Evolutionary conservation across 2,797 vertebrate species (phyloP), one percentile per base, ranked within the genome.

Genomic region (Mionectes olivaceus): DNA sequence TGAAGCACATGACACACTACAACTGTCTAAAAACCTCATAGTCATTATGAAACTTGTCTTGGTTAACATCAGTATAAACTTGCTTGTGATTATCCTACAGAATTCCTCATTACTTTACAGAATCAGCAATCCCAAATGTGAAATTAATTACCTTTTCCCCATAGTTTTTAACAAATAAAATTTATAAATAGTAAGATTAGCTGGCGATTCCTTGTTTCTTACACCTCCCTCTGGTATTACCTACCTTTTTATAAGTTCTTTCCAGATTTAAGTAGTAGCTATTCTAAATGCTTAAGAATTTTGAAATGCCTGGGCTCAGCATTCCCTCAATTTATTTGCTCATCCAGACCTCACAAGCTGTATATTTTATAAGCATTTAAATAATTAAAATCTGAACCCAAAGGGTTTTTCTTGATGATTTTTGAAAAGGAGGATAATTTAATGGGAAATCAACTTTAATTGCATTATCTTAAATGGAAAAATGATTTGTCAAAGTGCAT

Each of bases 371-470:
- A 92, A 94, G 35, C 30, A 92, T 65, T 89, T 93, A 95, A 96
- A 86, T 93, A 94, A 88, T 95, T 93, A 74, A 91, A 80, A 37
- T 44, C 92, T 94, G 49, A 96, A 93, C 44, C 75, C 92, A 28
- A 21, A 75, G 90, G 76, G 50, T 28, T 95, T 87, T 93, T 49
- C 39, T 75, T 93, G 43, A 60, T 95, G 68, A 49, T 79, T 94
- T 94, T 89, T 88, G 65, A 86, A 80, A 94, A 85, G 55, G 24
- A 30, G 19, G 23, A 80, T 33, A 91, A 86, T 92, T 92, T 94
- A 95, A 65, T 69, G 74, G 65, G 52, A 94, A 96, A 81, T 89
- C 74, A 94, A 92, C 59, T 89, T 95, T 95, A 96, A 96, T 91
- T 95, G 32, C 37, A 33, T 90, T 94, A 74, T 67, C 35, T 93